These are phyloP conservation scores for Sebastes aleutianus DNA, from an alignment of 2,797 vertebrate species.

Conservation along the genomic window DNA sequence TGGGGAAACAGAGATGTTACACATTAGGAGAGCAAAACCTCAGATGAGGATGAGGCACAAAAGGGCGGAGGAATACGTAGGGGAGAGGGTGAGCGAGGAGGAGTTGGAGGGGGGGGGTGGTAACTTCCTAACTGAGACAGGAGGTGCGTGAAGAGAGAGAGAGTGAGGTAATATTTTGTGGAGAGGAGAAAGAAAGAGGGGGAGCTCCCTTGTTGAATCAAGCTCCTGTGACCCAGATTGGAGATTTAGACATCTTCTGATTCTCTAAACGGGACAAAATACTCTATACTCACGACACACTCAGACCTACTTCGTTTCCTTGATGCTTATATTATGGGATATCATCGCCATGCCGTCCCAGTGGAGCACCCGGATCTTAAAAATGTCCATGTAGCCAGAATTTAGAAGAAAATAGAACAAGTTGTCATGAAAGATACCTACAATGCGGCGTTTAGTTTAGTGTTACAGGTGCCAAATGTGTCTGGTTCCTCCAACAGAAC, in stretches of 20 bases:
- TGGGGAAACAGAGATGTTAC: conserved; percentile 45
- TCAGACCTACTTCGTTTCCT: conserved; percentile 3
- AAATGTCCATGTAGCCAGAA: conserved; percentile 6
- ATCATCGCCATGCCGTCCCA: background rate
- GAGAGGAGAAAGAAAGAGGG: background rate
- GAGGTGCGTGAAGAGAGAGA: conserved; percentile 1
- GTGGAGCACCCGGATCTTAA: background rate
- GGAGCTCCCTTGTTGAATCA: conserved; percentile 3
- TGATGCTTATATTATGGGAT: conserved; percentile 2
- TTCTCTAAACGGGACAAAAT: conserved; percentile 41
- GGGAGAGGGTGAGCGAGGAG: background rate
- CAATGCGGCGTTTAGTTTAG: background rate
- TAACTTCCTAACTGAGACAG: conserved; percentile 13
- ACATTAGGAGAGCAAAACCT: conserved; percentile 59
- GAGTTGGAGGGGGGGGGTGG: background rate
- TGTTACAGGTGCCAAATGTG: conserved; percentile 21
- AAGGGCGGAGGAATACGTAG: conserved; percentile 16
- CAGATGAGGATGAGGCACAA: background rate
- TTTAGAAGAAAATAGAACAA: conserved; percentile 21
- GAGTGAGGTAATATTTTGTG: conserved; percentile 12
- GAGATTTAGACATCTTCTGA: conserved; percentile 23
- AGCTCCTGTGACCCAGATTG: conserved; percentile 45
- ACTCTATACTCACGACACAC: background rate
- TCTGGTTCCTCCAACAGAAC: conserved; percentile 28
- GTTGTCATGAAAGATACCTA: conserved; percentile 9